These are phyloP conservation scores for Heliocidaris erythrogramma DNA, from an alignment of 35 echinoderm and acorn worm species.

Conservation along the genomic window DNA sequence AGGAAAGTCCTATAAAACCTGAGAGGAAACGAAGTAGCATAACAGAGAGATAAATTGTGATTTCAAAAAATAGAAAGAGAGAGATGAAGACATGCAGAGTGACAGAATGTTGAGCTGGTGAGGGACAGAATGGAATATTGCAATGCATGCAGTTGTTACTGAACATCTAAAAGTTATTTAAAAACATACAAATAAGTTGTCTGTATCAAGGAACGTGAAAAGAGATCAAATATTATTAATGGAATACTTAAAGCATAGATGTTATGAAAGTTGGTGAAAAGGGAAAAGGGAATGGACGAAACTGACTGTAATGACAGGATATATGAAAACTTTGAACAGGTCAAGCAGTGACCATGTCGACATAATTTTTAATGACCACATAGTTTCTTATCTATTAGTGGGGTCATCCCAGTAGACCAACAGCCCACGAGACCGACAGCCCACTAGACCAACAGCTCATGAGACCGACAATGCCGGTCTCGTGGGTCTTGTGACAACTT, in stretches of 20 bases:
- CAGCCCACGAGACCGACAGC: no score
- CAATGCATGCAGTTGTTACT: no score
- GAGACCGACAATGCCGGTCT: no score
- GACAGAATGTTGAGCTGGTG: background rate
- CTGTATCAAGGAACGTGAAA: background rate
- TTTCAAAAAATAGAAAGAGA: background rate
- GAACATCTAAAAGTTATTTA: no score
- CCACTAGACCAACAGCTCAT: no score
- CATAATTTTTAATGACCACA: background rate
- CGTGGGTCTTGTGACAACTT: no score
- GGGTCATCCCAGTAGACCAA: no score
- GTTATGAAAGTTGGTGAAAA: background rate
- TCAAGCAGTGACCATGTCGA: background rate
- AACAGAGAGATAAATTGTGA: no score
- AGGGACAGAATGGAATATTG: background rate
- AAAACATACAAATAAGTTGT: no score
- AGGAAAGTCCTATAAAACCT: no score
- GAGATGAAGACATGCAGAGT: background rate
- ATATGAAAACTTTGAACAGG: background rate
- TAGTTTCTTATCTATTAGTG: no score
- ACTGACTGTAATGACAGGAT: background rate
- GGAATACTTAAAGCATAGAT: background rate
- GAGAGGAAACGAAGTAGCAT: no score
- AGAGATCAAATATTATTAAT: background rate
- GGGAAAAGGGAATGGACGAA: background rate